Evolutionary conservation across 23 tunicate genomes (phyloP).

Genomic region (Trididemnum nubilum): DNA sequence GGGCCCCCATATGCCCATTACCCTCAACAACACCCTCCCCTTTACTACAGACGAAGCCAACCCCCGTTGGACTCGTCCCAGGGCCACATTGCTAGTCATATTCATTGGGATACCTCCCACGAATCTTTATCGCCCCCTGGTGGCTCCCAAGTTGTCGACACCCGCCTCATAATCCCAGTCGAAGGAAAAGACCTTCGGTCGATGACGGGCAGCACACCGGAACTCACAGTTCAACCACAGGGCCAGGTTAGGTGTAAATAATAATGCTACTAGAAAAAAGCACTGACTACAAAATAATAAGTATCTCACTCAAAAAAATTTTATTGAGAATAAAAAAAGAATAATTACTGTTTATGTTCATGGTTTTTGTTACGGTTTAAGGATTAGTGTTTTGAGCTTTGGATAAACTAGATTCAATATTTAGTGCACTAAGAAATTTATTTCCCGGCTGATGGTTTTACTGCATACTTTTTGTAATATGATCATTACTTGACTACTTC

Average conservation of each 20-base stretch:
- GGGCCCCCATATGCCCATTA: constrained; percentile 71
- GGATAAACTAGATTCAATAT: too few species aligned
- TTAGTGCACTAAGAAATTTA: too few species aligned
- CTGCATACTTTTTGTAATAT: too few species aligned
- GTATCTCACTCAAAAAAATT: too few species aligned
- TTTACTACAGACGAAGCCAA: constrained; percentile 39
- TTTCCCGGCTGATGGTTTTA: too few species aligned
- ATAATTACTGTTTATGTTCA: too few species aligned
- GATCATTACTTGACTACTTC: too few species aligned
- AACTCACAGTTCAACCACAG: constrained; percentile 47
- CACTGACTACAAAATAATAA: too few species aligned
- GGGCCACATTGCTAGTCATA: constrained; percentile 23
- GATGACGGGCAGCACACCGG: constrained; percentile 82
- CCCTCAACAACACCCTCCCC: constrained; percentile 77
- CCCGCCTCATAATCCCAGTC: neutral
- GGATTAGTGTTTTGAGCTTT: too few species aligned
- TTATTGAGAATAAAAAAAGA: too few species aligned
- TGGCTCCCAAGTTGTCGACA: constrained; percentile 47
- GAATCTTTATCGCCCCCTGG: constrained; percentile 73
- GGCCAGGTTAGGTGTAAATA: neutral
- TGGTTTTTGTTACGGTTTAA: too few species aligned
- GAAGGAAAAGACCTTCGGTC: constrained; percentile 33
- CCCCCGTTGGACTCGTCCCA: constrained; percentile 46
- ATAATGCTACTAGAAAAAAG: too few species aligned
- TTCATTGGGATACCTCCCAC: constrained; percentile 63